A percentile compares a stretch with the other conserved stretches of the same genome.
These are phyloP conservation scores for Orchesella cincta DNA, from an alignment of 1,140 invertebrate genomes.

Conservation along the genomic window DNA sequence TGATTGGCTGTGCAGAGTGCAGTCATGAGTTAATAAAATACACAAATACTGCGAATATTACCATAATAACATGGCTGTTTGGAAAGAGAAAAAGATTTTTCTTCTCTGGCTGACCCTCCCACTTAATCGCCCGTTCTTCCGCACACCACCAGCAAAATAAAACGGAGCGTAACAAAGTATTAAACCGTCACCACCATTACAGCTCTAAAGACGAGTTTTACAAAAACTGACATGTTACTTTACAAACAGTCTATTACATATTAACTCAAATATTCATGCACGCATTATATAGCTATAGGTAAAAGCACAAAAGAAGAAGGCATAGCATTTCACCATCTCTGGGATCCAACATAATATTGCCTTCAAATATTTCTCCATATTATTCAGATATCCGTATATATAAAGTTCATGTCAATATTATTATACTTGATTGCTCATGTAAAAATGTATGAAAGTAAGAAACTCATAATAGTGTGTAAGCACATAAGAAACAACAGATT, in stretches of 20 bases:
- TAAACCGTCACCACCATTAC: not conserved
- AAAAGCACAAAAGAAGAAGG: no score
- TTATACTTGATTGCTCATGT: no score
- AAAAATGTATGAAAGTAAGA: no score
- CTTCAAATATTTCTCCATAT: no score
- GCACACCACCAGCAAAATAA: not conserved
- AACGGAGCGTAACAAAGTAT: not conserved
- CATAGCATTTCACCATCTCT: no score
- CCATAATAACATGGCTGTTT: conserved; percentile 39
- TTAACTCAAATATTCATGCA: not conserved
- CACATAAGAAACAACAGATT: no score
- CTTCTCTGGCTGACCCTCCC: not conserved
- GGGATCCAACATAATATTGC: no score
- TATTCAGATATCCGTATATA: no score
- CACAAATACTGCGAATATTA: conserved; percentile 40
- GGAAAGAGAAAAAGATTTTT: conserved; percentile 22
- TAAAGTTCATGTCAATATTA: no score
- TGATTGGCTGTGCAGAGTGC: no score
- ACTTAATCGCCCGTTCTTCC: conserved; percentile 30
- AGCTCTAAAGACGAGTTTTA: not conserved
- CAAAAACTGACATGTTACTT: not conserved
- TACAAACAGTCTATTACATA: not conserved
- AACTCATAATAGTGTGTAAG: no score
- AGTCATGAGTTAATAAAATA: no score
- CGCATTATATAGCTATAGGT: not conserved